These are phyloP conservation scores for Mercenaria mercenaria DNA, from an alignment of 1,140 invertebrate genomes.

Conservation along the genomic window DNA sequence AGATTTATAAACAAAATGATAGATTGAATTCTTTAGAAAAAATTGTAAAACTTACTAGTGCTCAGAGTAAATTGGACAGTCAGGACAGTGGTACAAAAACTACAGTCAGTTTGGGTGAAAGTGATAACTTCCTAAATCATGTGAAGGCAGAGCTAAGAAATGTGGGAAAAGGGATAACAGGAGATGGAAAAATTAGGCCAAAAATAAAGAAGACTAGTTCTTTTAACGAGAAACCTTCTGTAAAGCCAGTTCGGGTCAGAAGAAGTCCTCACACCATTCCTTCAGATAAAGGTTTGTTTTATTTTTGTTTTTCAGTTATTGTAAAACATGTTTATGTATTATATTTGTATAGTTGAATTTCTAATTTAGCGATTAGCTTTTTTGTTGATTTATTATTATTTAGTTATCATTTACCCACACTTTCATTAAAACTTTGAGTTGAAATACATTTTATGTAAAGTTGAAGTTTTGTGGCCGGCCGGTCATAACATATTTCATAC, in stretches of 20 bases:
- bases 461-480: too few species aligned
- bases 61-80: neutral
- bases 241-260: neutral
- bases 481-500: too few species aligned
- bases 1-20: slow-evolving; percentile 6
- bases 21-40: neutral
- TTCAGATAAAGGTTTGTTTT: slow-evolving; percentile 28
- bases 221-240: neutral
- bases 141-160: neutral
- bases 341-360: too few species aligned
- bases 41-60: neutral
- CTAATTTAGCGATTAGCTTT: too few species aligned
- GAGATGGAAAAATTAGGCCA: neutral
- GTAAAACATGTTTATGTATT: too few species aligned
- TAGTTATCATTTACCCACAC: too few species aligned
- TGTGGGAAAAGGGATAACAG: neutral
- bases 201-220: neutral
- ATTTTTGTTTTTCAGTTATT: too few species aligned
- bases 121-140: neutral
- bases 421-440: too few species aligned
- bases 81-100: neutral
- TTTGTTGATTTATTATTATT: too few species aligned
- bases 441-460: too few species aligned
- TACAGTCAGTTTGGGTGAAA: neutral
- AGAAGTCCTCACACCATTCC: slow-evolving; percentile 2